Evolutionary conservation across 2,888 invertebrate genomes (phyloP).

Genomic region (Ochlodes sylvanus): DNA sequence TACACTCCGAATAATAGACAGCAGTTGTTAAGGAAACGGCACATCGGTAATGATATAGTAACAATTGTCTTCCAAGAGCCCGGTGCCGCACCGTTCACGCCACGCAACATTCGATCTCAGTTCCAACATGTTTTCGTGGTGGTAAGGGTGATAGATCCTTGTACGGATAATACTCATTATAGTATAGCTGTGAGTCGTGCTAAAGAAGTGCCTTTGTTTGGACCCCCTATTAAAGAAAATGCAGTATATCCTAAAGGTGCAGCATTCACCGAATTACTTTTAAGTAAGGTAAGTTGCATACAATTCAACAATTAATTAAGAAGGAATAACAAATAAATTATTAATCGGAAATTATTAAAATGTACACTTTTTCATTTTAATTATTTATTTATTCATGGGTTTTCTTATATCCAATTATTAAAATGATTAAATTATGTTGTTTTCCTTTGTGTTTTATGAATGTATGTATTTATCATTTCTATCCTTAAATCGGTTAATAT

Average conservation of each 20-base stretch:
- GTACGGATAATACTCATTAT: slow-evolving; percentile 96
- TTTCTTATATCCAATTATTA: no score
- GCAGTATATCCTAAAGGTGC: slow-evolving; percentile 95
- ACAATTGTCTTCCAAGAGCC: slow-evolving; percentile 98
- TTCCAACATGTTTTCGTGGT: slow-evolving; percentile 99
- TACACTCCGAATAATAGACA: slow-evolving; percentile 98
- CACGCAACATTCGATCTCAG: slow-evolving; percentile 97
- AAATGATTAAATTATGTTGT: no score
- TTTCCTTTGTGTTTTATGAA: no score
- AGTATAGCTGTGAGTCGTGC: slow-evolving; percentile 91
- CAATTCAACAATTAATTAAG: not conserved
- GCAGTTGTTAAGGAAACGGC: slow-evolving; percentile 96
- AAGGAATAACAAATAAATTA: no score
- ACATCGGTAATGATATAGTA: slow-evolving; percentile 99
- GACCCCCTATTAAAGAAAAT: slow-evolving; percentile 96
- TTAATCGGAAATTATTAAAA: no score
- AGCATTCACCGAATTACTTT: slow-evolving; percentile 96
- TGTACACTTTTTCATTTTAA: no score
- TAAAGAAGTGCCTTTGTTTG: slow-evolving; percentile 97
- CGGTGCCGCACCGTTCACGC: slow-evolving; percentile 96
- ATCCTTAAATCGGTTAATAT: no score
- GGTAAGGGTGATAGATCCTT: slow-evolving; percentile 94
- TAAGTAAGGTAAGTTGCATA: slow-evolving; percentile 89
- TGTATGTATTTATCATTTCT: no score
- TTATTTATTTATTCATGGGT: no score